Base-by-base conservation (phyloP, 1,140 invertebrate genomes). In the Episyrphus balteatus region DNA sequence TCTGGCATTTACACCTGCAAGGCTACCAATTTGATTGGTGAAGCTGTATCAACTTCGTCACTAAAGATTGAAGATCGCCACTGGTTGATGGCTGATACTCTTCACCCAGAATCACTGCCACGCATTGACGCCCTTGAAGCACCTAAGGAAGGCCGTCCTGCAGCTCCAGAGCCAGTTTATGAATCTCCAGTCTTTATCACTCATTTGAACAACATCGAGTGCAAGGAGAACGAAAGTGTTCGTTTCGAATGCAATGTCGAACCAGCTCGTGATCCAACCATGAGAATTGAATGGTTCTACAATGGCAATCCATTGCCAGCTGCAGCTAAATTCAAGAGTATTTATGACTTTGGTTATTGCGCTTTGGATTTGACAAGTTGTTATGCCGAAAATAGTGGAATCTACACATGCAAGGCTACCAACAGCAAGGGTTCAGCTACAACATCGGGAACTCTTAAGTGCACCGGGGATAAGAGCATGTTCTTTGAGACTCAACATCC, bases 201-300 rank as follows among this genome's bases (percentile, higher is more conserved):
- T 37, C 90, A 93, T 67, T 71, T 95, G 42, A 93, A 93, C 64
- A 90, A 94, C 59, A 83, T 93, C 11, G 81, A 89, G 58, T 87
- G 86, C 57, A 82, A 82, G 47, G 93, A 98, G 75, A 85, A 84
- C 42, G 89, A 94, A 49, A 86, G 84, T 49, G 88, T 84, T 52
- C 90, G 92, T 68, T 98, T 99, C 61, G 91, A 96, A 70, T 95
- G 91, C 65, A 84, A 86, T 54, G 88, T 98, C 6, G 86, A 95
- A 66, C 93, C 93, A 33, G 84, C 89, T 11, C 88, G 90, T 66
- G 93, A 98, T 72, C 92, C 92, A 2, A 94, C 88, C 11, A 82
- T 97, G 75, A 86, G 85, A 58, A 87, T 94, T 55, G 88, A 92
- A 70, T 92, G 89, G 88, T 90, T 86, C 71, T 76, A 87, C 43